phyloP scores from a whole-genome alignment of 1,140 invertebrate species.

The Bombus haemorrhoidalis region DNA sequence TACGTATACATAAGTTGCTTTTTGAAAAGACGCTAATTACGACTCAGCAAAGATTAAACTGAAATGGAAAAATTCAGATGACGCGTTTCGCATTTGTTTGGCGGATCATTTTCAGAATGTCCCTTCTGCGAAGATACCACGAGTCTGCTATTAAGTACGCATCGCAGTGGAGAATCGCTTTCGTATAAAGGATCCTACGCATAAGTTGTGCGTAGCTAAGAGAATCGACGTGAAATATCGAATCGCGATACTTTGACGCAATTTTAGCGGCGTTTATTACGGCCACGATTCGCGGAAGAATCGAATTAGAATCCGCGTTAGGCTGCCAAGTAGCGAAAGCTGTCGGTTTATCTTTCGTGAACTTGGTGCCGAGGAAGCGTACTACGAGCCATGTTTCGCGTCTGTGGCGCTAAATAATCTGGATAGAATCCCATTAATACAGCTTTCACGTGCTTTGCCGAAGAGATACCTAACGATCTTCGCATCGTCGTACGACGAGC shows the following conservation, averaged over 20 bases:
- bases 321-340: constrained; percentile 19
- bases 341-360: constrained; percentile 31
- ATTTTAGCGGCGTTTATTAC: constrained; percentile 17
- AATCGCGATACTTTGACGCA: constrained; percentile 4
- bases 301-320: constrained; percentile 49
- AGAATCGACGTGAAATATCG: background rate
- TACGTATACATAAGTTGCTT: too few relatives aligned
- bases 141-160: too few relatives aligned
- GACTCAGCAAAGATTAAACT: too few relatives aligned
- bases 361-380: background rate
- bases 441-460: background rate
- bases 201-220: background rate
- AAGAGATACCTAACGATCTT: background rate
- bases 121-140: too few relatives aligned
- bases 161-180: too few relatives aligned
- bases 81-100: too few relatives aligned
- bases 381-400: background rate
- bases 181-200: background rate
- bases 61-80: too few relatives aligned
- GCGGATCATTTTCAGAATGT: too few relatives aligned
- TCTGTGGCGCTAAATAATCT: background rate
- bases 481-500: background rate
- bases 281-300: constrained; percentile 47
- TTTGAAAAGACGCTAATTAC: too few relatives aligned
- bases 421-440: background rate